Evolutionary conservation across 2,888 invertebrate genomes (phyloP), one percentile per base, ranked within the genome.

Genomic region (Cremastobaeus sp.): DNA sequence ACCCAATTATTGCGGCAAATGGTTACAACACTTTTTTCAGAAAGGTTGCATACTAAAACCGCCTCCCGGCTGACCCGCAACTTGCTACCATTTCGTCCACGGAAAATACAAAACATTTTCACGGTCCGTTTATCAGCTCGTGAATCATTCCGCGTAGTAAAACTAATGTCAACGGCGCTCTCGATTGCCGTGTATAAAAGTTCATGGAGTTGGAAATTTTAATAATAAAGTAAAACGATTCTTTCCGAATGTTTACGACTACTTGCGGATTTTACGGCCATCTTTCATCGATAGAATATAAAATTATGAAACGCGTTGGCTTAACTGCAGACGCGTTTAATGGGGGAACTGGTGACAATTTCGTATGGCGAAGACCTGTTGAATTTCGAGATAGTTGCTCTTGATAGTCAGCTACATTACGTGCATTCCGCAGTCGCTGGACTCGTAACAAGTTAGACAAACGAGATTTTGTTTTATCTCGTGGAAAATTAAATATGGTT

Each of bases 1-100:
- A 78, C 77, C 77, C 79, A 83, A 83, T 83, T 83, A 83, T 82
- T 82, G 76, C 71, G 73, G 73, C 72, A 82, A 81, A 80, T 79
- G 76, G 75, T 48, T 71, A 76, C 76, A 68, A 75, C 66, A 76
- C 68, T 37, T 60, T 47, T 60, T 43, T 18, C 1, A 6, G 3
- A 34, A 34, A 34, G 20, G 34, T 18, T 30, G 15, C 30, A 11
- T 17, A 30, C 32, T 30, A 30, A 32, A 47, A 3, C 5, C 14
- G 11, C 11, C 32, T 28, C 18, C 43, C 1, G 25, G 3, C 32
- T 28, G 25, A 11, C 21, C 2, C n/a, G 30, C 9, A 1, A 30
- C 30, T n/a, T 30, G 6, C 30, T 8, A 2, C 30, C 8, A 30
- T 30, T 30, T 30, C n/a, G n/a, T 30, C 30, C 30, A 34, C 12